These are phyloP conservation scores for Pantherophis guttatus DNA, from an alignment of 2,113 vertebrate species.

Conservation along the genomic window DNA sequence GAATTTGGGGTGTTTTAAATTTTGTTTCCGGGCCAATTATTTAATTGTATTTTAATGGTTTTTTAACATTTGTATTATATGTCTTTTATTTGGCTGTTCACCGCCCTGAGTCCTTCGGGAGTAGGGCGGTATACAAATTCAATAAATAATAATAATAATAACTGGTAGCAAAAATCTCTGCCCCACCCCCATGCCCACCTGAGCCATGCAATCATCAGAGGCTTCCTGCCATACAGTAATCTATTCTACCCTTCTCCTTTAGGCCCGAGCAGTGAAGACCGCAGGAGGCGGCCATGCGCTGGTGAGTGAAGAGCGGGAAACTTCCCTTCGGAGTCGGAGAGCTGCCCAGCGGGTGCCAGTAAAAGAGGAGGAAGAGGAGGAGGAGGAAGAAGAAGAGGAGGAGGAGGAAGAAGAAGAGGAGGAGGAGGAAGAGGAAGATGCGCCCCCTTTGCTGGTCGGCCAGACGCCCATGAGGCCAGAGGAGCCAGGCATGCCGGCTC, in stretches of 20 bases:
- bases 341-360: background rate
- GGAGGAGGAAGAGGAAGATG: conserved; percentile 57
- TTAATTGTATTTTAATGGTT: too few relatives aligned
- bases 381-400: conserved; percentile 58
- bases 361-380: conserved; percentile 51
- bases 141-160: too few relatives aligned
- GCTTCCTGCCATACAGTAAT: background rate
- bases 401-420: conserved; percentile 45
- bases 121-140: too few relatives aligned
- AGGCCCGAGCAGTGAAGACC: conserved; percentile 63
- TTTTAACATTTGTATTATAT: too few relatives aligned
- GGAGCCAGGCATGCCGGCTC: background rate
- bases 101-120: too few relatives aligned
- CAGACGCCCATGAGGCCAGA: conserved; percentile 10
- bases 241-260: conserved; percentile 7
- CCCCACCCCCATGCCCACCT: too few relatives aligned
- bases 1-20: too few relatives aligned
- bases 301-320: conserved; percentile 62
- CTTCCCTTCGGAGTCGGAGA: conserved; percentile 58
- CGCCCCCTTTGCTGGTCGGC: background rate
- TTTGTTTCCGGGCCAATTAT: too few relatives aligned
- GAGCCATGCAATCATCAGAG: too few relatives aligned
- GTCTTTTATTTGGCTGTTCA: too few relatives aligned
- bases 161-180: too few relatives aligned
- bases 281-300: conserved; percentile 46